Conservation (phyloP, 2,888 invertebrate genomes). For the Tachystola acroxantha region DNA sequence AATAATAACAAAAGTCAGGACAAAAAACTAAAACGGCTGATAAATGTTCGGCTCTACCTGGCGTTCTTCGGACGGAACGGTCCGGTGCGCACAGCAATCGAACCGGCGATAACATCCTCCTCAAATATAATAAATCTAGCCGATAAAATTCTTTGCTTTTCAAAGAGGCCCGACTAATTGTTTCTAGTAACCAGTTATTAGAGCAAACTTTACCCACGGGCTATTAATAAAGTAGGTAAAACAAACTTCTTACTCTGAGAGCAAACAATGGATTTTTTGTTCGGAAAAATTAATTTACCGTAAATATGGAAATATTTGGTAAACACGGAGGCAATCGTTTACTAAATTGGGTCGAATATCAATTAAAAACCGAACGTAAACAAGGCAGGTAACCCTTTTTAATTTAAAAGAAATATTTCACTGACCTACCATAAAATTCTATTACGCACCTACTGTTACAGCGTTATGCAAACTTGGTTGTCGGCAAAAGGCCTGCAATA, state of each 20-base stretch:
- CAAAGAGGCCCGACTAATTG: slow-evolving; percentile 65
- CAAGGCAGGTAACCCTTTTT: slow-evolving; percentile 16
- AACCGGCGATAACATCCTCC: slow-evolving; percentile 62
- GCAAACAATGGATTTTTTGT: slow-evolving; percentile 33
- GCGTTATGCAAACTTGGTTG: slow-evolving; percentile 56
- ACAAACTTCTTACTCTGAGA: slow-evolving; percentile 25
- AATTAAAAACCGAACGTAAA: slow-evolving; percentile 19
- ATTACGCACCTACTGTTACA: slow-evolving; percentile 24
- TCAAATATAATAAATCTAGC: slow-evolving; percentile 73
- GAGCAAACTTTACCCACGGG: slow-evolving; percentile 43
- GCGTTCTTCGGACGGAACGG: slow-evolving; percentile 35
- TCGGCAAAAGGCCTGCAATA: slow-evolving; percentile 50
- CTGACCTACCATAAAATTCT: slow-evolving; percentile 33
- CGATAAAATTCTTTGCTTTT: slow-evolving; percentile 63
- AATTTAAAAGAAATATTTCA: slow-evolving; percentile 30
- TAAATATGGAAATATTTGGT: slow-evolving; percentile 1
- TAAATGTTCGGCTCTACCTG: slow-evolving; percentile 70
- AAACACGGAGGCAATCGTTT: too few relatives aligned
- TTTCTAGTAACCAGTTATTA: slow-evolving; percentile 65
- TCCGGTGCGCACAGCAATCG: slow-evolving; percentile 41
- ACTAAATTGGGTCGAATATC: slow-evolving; percentile 24
- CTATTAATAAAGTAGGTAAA: slow-evolving; percentile 11
- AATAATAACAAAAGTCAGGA: slow-evolving; percentile 66
- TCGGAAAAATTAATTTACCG: slow-evolving; percentile 17
- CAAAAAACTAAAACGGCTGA: slow-evolving; percentile 72